These are phyloP conservation scores for Macrocentrus cingulum DNA, from an alignment of 1,140 invertebrate genomes.

Conservation along the genomic window DNA sequence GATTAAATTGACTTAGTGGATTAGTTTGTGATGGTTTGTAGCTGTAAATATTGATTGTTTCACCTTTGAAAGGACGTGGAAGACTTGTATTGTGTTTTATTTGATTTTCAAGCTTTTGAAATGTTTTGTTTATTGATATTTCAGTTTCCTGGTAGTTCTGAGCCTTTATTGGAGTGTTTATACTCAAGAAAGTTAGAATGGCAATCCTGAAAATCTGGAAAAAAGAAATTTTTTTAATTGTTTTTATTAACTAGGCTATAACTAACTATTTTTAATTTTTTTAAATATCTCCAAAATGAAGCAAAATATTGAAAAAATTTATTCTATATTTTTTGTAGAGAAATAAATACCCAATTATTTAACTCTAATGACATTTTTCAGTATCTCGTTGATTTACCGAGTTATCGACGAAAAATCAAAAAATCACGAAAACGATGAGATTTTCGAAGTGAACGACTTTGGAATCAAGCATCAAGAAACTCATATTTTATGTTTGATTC, in stretches of 20 bases:
- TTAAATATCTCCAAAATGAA: no score
- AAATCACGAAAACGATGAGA: no score
- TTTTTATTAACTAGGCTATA: neutral
- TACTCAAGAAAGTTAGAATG: slow-evolving; percentile 41
- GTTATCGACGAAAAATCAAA: no score
- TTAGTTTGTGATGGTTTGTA: slow-evolving; percentile 62
- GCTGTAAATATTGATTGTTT: slow-evolving; percentile 64
- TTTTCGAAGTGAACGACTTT: neutral
- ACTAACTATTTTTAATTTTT: slow-evolving; percentile 6
- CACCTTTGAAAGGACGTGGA: slow-evolving; percentile 60
- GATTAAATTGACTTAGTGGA: no score
- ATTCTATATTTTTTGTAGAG: no score
- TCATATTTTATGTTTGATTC: no score
- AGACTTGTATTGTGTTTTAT: slow-evolving; percentile 60
- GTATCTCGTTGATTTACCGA: no score
- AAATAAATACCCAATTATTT: no score
- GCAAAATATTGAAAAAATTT: no score
- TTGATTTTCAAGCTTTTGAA: slow-evolving; percentile 64
- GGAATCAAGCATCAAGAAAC: no score
- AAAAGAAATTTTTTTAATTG: slow-evolving; percentile 11
- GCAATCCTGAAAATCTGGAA: slow-evolving; percentile 45
- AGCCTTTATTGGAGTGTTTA: slow-evolving; percentile 38
- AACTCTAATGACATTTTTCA: no score
- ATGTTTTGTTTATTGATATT: slow-evolving; percentile 60
- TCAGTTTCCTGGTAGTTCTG: slow-evolving; percentile 45